A percentile compares a stretch with the other conserved stretches of the same genome.
These are phyloP conservation scores for Pipra filicauda DNA, from an alignment of 2,113 vertebrate species.

Conservation along the genomic window DNA sequence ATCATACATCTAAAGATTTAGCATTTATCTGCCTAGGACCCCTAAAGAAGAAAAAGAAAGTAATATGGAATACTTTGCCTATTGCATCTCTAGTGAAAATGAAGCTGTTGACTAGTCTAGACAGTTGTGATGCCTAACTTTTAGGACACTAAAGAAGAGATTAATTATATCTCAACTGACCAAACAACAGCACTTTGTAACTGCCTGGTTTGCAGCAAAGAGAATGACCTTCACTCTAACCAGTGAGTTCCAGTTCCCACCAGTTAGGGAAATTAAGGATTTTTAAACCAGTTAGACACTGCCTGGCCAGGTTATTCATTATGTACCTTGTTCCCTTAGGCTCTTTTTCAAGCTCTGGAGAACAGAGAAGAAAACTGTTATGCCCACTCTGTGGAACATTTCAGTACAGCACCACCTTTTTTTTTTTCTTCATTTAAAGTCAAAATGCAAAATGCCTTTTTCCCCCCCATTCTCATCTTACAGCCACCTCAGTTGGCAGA, in stretches of 20 bases:
- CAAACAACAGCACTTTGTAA: neutral
- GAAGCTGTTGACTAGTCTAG: neutral
- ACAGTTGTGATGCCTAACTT: neutral
- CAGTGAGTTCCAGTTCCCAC: slow-evolving; percentile 22
- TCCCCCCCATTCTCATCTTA: neutral
- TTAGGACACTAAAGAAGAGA: neutral
- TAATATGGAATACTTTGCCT: neutral
- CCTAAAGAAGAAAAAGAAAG: neutral
- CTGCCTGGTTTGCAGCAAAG: neutral
- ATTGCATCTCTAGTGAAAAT: neutral
- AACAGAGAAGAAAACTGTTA: neutral
- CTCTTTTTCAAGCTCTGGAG: slow-evolving; percentile 25
- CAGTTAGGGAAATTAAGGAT: neutral
- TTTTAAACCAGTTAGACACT: neutral
- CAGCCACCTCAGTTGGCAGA: neutral
- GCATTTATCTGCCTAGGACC: neutral
- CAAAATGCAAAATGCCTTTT: neutral
- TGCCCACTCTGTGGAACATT: neutral
- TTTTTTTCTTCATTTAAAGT: neutral
- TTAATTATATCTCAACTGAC: neutral
- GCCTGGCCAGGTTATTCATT: slow-evolving; percentile 54
- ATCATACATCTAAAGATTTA: neutral
- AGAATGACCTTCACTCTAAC: slow-evolving; percentile 50
- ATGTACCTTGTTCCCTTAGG: slow-evolving; percentile 33
- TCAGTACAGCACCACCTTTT: neutral